Base-by-base conservation (phyloP, 1,140 invertebrate species). In the Pomacea maculata region DNA sequence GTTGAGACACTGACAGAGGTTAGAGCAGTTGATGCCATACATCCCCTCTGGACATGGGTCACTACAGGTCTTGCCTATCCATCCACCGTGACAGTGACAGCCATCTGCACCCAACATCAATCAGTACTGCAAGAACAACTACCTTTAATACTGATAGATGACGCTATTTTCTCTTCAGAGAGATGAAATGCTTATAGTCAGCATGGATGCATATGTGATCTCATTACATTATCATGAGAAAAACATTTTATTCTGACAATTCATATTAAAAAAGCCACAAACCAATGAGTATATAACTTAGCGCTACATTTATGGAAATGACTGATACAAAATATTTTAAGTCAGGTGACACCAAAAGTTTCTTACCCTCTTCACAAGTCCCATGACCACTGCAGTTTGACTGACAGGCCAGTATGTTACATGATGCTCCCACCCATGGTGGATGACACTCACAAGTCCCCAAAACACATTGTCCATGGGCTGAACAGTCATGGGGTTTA, bases 1-100 rank as follows among this genome's bases (percentile, higher is more conserved):
- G 90, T 97, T 95, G 87, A 93, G 85, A 91, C 97, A 99, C 17
- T 88, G 88, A 86, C 97, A 98, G 65, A 91, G 92, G 72, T 93
- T 88, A 25, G 91, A 89, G 87, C 97, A 98, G 84, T 95, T 94
- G 25, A 93, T 83, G 19, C 97, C 97, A 90, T 93, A 98, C 63
- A 92, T 94, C 11, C 95, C 95, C 21, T 93, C 88, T 0, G 94
- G 93, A 90, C 97, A 99, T 74, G 73, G 61, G 71, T 77, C 54
- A 72, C 76, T 82, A 74, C 87, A 88, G 54, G 80, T 82, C 15
- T 81, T 64, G 52, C 87, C 88, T 78, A 82, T 73, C 84, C 84
- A 89, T n/a, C 89, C 88, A 71, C 79, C 82, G 64, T 83, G 34
- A 82, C 89, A 90, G n/a, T 70, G 45, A 85, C 89, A 90, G 21